phyloP scores from a whole-genome alignment of 30 jellyfish, hydroid and myxozoan species.

The Pseudorhiza aurosa region DNA sequence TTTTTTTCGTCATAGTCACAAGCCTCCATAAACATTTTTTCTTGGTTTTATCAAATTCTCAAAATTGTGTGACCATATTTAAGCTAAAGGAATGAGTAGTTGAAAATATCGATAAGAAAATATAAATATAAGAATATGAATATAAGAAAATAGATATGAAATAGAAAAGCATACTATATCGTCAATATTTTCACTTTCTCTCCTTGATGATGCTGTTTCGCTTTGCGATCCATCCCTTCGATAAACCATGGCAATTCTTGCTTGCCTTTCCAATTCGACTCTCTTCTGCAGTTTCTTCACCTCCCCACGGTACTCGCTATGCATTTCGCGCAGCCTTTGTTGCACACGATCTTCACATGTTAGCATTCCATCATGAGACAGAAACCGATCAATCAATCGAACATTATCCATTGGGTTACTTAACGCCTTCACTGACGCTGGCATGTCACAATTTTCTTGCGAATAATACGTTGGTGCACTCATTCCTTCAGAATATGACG shows the following conservation, averaged over 20 bases:
- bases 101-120: too few species aligned
- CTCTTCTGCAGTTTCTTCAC: slow-evolving; percentile 65
- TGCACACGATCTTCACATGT: slow-evolving; percentile 57
- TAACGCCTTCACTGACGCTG: slow-evolving; percentile 1
- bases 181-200: slow-evolving; percentile 31
- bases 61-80: too few species aligned
- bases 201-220: slow-evolving; percentile 26
- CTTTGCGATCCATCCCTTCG: slow-evolving; percentile 29
- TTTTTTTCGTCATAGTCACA: too few species aligned
- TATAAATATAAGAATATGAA: too few species aligned
- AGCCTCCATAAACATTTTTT: too few species aligned
- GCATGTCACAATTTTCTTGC: slow-evolving; percentile 9
- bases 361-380: slow-evolving; percentile 84
- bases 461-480: slow-evolving; percentile 48
- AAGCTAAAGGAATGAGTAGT: too few species aligned
- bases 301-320: slow-evolving; percentile 62
- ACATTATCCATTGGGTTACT: slow-evolving; percentile 23
- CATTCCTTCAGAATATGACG: slow-evolving; percentile 59
- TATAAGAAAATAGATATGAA: too few species aligned
- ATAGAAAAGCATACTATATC: too few species aligned
- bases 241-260: slow-evolving; percentile 48
- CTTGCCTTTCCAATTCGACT: slow-evolving; percentile 80
- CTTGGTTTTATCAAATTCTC: too few species aligned
- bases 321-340: slow-evolving; percentile 58
- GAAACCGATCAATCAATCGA: slow-evolving; percentile 24